A percentile compares a stretch with the other conserved stretches of the same genome.
These are phyloP conservation scores for Brachionus rotundiformis DNA, from an alignment of 1,140 invertebrate species.

Conservation along the genomic window DNA sequence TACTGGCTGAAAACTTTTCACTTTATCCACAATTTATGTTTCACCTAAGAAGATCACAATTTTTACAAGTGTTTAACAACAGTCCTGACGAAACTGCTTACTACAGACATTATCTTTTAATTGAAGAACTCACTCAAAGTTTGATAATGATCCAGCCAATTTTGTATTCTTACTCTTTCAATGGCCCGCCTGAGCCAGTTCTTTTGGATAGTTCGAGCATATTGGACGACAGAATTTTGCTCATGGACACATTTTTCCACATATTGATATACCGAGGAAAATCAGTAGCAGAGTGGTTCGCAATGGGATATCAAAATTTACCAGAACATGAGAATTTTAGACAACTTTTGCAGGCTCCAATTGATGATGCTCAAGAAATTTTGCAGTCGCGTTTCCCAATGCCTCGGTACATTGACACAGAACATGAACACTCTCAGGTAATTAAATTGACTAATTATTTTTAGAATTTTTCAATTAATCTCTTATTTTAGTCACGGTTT, in stretches of 20 bases:
- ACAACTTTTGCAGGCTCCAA: constrained; percentile 88
- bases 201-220: constrained; percentile 86
- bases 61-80: constrained; percentile 99
- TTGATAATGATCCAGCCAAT: constrained; percentile 99
- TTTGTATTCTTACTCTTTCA: constrained; percentile 95
- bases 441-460: constrained; percentile 59
- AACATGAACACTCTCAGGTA: constrained; percentile 86
- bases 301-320: constrained; percentile 88
- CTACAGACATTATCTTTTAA: constrained; percentile 73
- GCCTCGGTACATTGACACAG: constrained; percentile 97
- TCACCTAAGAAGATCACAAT: constrained; percentile 93
- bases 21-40: constrained; percentile 99
- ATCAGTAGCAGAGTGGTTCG: constrained; percentile 95
- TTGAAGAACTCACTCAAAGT: constrained; percentile 91
- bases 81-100: constrained; percentile 99
- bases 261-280: constrained; percentile 99
- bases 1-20: constrained; percentile 91
- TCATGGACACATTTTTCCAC: constrained; percentile 99
- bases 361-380: constrained; percentile 96
- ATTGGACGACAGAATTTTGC: constrained; percentile 89
- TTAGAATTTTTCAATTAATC: constrained; percentile 59
- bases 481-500: constrained; percentile 75
- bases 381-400: constrained; percentile 92
- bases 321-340: constrained; percentile 96
- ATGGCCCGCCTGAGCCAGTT: constrained; percentile 80